Percentiles rank a stretch among this genome's conserved stretches.
These are phyloP conservation scores for Drosophila prosaltans DNA, from an alignment of 1,140 invertebrate genomes.

Conservation along the genomic window DNA sequence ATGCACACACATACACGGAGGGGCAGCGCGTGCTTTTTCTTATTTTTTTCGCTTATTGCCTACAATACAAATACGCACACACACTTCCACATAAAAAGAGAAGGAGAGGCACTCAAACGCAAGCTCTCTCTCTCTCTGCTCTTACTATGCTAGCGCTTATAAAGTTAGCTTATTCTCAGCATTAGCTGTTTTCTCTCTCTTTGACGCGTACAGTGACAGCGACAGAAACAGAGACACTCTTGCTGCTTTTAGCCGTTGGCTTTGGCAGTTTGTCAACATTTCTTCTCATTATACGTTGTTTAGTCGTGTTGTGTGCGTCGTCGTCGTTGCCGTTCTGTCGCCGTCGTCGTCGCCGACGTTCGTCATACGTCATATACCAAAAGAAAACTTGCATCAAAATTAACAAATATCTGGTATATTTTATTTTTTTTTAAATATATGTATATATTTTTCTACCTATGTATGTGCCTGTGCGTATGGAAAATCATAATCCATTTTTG, in stretches of 20 bases:
- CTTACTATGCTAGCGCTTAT: no score
- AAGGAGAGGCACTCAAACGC: neutral
- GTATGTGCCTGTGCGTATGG: neutral
- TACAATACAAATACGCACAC: conserved; percentile 19
- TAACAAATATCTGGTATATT: conserved; percentile 29
- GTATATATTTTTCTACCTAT: neutral
- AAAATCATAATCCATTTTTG: neutral
- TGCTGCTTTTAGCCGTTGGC: conserved; percentile 17
- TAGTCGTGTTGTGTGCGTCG: conserved; percentile 74
- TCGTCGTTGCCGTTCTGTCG: conserved; percentile 41
- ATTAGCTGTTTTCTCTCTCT: neutral
- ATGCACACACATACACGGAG: conserved; percentile 19
- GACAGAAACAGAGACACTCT: conserved; percentile 13
- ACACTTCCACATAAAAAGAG: neutral
- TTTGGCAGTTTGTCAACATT: conserved; percentile 59
- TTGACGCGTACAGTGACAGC: neutral
- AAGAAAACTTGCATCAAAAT: conserved; percentile 71
- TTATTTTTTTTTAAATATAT: conserved; percentile 24
- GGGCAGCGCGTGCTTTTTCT: conserved; percentile 16
- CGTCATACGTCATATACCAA: conserved; percentile 59
- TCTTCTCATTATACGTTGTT: conserved; percentile 67
- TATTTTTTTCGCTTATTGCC: neutral
- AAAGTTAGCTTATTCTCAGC: neutral
- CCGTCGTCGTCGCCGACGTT: conserved; percentile 43
- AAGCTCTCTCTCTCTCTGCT: conserved; percentile 17